Evolutionary conservation across 2,888 invertebrate genomes (phyloP).

Genomic region (Limnephilus marmoratus): DNA sequence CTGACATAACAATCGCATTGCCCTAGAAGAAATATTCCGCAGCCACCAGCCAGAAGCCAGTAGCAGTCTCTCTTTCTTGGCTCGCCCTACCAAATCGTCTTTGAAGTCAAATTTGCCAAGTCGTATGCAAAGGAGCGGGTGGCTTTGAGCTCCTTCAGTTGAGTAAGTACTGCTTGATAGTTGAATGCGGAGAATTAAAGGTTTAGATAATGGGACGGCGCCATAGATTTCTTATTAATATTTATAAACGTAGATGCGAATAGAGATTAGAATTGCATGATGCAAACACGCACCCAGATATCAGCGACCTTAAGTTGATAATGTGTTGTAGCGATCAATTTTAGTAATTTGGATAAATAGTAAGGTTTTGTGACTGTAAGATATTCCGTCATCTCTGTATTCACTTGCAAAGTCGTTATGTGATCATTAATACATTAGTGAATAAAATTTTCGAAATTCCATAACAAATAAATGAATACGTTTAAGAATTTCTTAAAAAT

Average conservation of each 20-base stretch:
- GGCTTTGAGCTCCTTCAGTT: slow-evolving; percentile 9
- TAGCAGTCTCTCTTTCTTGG: background rate
- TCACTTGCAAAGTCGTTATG: too few species aligned
- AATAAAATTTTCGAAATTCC: too few species aligned
- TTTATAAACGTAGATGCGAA: background rate
- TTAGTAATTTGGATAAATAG: too few species aligned
- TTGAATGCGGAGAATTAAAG: background rate
- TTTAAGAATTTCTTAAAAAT: too few species aligned
- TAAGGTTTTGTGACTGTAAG: too few species aligned
- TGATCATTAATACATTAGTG: too few species aligned
- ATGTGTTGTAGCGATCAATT: too few species aligned
- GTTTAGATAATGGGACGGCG: background rate
- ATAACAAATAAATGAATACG: too few species aligned
- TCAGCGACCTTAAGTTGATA: too few species aligned
- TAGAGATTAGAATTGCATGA: background rate
- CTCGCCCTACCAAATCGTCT: slow-evolving; percentile 43
- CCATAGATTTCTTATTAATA: background rate
- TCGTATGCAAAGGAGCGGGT: slow-evolving; percentile 50
- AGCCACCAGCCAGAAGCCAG: background rate
- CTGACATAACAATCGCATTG: slow-evolving; percentile 60
- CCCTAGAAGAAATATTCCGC: background rate
- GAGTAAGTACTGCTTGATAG: background rate
- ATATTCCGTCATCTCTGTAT: too few species aligned
- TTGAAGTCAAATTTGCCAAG: slow-evolving; percentile 60
- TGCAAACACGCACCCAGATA: too few species aligned